A percentile compares a stretch with the other conserved stretches of the same genome.
These are phyloP conservation scores for Elmis aenea DNA, from an alignment of 2,888 invertebrate species.

Conservation along the genomic window DNA sequence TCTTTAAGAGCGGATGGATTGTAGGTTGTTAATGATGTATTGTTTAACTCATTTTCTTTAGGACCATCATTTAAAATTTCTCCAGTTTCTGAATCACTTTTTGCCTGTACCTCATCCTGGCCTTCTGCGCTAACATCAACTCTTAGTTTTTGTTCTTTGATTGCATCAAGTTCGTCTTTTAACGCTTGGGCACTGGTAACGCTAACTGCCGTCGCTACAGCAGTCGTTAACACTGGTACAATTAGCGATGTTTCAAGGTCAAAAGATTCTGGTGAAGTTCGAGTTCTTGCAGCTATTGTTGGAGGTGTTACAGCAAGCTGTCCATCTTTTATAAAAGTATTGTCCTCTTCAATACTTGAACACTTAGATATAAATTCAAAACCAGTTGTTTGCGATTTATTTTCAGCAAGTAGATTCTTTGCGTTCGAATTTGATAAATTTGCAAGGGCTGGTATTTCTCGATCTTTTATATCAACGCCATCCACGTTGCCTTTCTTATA, in stretches of 20 bases:
- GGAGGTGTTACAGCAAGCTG: conserved; percentile 3
- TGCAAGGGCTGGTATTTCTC: no score
- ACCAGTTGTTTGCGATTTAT: no score
- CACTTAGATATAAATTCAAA: conserved; percentile 5
- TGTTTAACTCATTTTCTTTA: no score
- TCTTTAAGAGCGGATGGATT: conserved; percentile 2
- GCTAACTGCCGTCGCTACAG: no score
- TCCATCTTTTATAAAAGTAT: conserved; percentile 3
- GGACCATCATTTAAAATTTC: background rate
- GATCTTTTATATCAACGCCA: no score
- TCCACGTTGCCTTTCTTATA: no score
- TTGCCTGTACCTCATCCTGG: background rate
- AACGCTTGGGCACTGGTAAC: no score
- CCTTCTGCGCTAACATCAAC: background rate
- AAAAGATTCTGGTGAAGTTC: background rate
- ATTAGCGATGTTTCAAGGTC: background rate
- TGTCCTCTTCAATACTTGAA: conserved; percentile 2
- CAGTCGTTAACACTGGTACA: background rate
- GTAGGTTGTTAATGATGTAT: conserved; percentile 1
- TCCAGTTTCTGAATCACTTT: conserved; percentile 7
- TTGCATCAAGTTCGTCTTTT: no score
- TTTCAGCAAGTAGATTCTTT: background rate
- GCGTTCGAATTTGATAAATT: conserved; percentile 1
- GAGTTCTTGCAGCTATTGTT: conserved; percentile 5
- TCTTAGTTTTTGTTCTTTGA: background rate